Percentiles rank a stretch among this genome's conserved stretches.
These are phyloP conservation scores for Spatulosminthurus flaviceps DNA, from an alignment of 2,888 invertebrate genomes.

Conservation along the genomic window DNA sequence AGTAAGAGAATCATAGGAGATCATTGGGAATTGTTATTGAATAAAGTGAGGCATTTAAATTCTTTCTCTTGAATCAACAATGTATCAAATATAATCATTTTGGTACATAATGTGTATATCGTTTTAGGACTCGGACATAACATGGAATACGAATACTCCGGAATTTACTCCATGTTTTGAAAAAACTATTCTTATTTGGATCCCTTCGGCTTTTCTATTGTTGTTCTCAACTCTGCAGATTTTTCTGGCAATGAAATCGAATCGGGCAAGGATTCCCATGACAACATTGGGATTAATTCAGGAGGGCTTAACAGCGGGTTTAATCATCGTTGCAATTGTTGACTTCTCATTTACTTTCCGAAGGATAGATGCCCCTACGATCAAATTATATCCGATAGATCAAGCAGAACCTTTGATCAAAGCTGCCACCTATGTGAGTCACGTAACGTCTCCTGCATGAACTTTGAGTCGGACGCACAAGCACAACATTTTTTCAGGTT, in stretches of 20 bases:
- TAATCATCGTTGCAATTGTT: neutral
- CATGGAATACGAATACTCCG: neutral
- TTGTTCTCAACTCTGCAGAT: neutral
- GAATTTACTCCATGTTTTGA: constrained; percentile 6
- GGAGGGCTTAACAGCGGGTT: neutral
- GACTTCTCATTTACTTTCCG: neutral
- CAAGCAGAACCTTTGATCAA: neutral
- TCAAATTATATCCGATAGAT: neutral
- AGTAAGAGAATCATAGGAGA: no score
- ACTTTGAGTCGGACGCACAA: no score
- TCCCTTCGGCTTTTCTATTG: neutral
- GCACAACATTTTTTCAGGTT: no score
- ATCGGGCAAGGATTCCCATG: neutral
- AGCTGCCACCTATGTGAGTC: neutral
- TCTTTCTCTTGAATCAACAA: no score
- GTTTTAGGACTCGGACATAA: neutral
- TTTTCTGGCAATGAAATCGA: neutral
- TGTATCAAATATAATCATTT: neutral
- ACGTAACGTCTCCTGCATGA: no score
- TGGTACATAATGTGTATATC: neutral
- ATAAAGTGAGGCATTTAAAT: no score
- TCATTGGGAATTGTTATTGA: no score
- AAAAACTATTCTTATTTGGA: neutral
- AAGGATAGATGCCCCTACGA: neutral
- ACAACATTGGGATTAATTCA: neutral